Evolutionary conservation across 2,888 invertebrate species (phyloP).

Genomic region (Ormyrus thymus): DNA sequence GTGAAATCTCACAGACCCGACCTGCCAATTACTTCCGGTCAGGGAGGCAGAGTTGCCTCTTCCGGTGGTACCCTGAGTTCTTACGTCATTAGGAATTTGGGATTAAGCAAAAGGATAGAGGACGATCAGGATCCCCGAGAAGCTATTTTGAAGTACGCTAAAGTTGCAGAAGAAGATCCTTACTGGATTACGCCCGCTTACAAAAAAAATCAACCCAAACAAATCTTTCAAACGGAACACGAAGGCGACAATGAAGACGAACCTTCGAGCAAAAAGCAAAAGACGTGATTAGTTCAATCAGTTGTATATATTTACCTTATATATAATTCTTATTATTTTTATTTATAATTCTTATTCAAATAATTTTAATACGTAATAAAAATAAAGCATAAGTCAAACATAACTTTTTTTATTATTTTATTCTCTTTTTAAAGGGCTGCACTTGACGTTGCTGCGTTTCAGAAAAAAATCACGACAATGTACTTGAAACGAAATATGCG

Average conservation of each 20-base stretch:
- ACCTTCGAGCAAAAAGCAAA: conserved; percentile 78
- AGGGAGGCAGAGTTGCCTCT: conserved; percentile 94
- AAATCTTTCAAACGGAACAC: conserved; percentile 82
- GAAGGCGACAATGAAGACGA: conserved; percentile 75
- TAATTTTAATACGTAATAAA: conserved; percentile 2
- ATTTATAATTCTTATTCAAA: too few species aligned
- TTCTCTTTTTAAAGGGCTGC: too few species aligned
- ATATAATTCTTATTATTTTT: too few species aligned
- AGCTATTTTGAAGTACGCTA: conserved; percentile 94
- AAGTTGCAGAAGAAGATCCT: conserved; percentile 96
- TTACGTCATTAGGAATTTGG: conserved; percentile 96
- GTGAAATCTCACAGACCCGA: conserved; percentile 89
- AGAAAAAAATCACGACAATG: too few species aligned
- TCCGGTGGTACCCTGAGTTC: conserved; percentile 97
- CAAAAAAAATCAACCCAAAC: conserved; percentile 89
- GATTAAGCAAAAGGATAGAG: conserved; percentile 92
- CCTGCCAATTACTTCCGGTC: conserved; percentile 90
- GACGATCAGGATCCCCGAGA: conserved; percentile 95
- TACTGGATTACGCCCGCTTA: conserved; percentile 98
- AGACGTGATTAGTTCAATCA: conserved; percentile 59
- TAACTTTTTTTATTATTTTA: background rate
- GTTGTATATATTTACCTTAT: background rate
- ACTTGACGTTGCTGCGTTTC: too few species aligned
- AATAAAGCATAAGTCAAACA: too few species aligned
- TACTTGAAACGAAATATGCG: too few species aligned